These are phyloP conservation scores for Carcharodon carcharias DNA, from an alignment of 2,797 vertebrate genomes.

Conservation along the genomic window DNA sequence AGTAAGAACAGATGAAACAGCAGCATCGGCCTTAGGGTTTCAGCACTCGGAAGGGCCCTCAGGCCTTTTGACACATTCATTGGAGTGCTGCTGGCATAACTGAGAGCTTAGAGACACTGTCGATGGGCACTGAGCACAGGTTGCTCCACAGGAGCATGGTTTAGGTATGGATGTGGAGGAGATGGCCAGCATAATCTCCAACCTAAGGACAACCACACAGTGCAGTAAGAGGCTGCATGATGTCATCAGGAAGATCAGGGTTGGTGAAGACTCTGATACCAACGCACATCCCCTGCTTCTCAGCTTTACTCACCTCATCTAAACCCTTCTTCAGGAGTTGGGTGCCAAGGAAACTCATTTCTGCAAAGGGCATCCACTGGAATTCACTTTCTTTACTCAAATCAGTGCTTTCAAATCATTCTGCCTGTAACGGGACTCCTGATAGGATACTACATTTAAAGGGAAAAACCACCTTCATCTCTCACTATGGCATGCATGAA, in stretches of 20 bases:
- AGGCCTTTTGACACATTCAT: not conserved
- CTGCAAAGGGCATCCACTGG: not conserved
- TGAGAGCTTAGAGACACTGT: not conserved
- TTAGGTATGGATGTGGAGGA: not conserved
- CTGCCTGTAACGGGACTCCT: not conserved
- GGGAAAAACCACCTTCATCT: not conserved
- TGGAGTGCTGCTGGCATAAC: not conserved
- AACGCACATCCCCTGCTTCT: not conserved
- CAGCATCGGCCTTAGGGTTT: not conserved
- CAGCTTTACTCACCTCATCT: not conserved
- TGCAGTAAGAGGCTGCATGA: not conserved
- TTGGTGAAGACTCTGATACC: not conserved
- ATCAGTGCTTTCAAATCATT: not conserved
- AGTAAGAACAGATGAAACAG: not conserved
- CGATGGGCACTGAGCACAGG: not conserved
- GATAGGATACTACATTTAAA: not conserved
- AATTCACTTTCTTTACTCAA: not conserved
- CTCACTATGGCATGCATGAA: not conserved
- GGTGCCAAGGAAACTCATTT: not conserved
- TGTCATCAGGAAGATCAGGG: not conserved
- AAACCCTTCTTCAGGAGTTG: not conserved
- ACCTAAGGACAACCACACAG: not conserved
- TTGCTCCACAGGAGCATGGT: not conserved
- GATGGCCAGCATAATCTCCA: not conserved
- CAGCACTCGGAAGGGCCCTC: not conserved